A percentile compares a stretch with the other conserved stretches of the same genome.
Evolutionary conservation across 35 echinoderm and acorn worm genomes (phyloP).

Genomic region (Diadema setosum): DNA sequence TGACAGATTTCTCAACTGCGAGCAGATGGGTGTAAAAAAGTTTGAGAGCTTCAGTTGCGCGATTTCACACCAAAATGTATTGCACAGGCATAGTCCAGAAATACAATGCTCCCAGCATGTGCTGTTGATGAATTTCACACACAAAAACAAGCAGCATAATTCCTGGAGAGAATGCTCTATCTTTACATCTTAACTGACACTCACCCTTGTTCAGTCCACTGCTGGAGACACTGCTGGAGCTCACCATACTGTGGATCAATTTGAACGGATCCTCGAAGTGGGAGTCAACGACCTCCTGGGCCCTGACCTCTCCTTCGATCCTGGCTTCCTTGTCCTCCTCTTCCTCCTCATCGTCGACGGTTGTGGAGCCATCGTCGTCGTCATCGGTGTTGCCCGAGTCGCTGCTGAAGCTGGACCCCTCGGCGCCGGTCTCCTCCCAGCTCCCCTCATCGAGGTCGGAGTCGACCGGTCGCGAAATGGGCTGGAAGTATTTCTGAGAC

Average conservation of each 20-base stretch:
- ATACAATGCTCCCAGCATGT: no score
- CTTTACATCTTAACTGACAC: no score
- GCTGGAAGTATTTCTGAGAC: background rate
- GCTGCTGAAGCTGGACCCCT: constrained; percentile 47
- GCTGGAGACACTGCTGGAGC: background rate
- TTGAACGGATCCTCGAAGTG: constrained; percentile 85
- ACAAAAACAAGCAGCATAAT: no score
- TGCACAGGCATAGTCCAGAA: no score
- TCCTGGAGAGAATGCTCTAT: no score
- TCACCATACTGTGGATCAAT: constrained; percentile 46
- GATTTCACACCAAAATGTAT: no score
- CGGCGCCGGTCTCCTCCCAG: constrained; percentile 83
- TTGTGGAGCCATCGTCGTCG: constrained; percentile 31
- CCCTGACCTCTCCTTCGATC: background rate
- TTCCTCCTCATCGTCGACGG: constrained; percentile 21
- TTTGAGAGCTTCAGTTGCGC: no score
- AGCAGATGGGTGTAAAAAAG: no score
- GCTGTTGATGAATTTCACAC: no score
- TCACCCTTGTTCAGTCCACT: background rate
- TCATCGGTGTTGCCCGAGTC: constrained; percentile 41
- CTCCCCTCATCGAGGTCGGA: constrained; percentile 83
- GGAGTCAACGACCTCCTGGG: background rate
- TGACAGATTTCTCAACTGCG: no score
- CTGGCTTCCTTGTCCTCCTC: constrained; percentile 30
- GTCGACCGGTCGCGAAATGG: constrained; percentile 22